Base-by-base conservation (phyloP, 2,888 invertebrate genomes). In the Platycheirus albimanus region DNA sequence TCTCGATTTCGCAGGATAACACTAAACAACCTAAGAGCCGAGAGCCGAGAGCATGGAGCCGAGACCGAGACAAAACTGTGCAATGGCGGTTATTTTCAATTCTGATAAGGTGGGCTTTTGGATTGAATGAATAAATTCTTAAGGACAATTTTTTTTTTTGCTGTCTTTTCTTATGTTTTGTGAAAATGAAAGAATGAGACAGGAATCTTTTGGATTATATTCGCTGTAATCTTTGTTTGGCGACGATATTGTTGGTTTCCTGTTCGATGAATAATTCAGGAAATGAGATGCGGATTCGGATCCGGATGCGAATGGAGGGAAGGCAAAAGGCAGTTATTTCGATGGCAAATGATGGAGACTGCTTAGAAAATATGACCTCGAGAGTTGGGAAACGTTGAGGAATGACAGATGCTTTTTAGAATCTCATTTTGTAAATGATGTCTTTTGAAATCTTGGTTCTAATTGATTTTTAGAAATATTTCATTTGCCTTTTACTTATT, bases 221-320 rank as follows among this genome's bases (percentile, higher is more conserved):
- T 77, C 72, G 43, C 28, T 77, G 63, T 69, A 72, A 77, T 77
- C 77, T 77, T 74, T 83, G 56, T 74, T 72, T 58, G 67, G 56
- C 24, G 54, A 67, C 20, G 41, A 41, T 58, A 77, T 77, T 72
- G 63, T 72, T 43, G 66, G 72, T 20, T 67, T 61, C 71, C 51
- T 67, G 11, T 36, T 78, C 69, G 64, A 72, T 83, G 72, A 83
- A 74, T 77, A 77, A 71, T 76, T 81, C 71, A 77, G 45, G 30
- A 38, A 76, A 38, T 56, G 43, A 70, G 49, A 51, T 47, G 33
- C 24, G 24, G 24, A n/a, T n/a, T n/a, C n/a, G n/a, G n/a, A n/a
- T n/a, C n/a, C n/a, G n/a, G n/a, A n/a, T n/a, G n/a, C n/a, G n/a
- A n/a, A n/a, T n/a, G n/a, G 38, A 38, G 13, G n/a, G 5, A 38